Conservation (phyloP, 2,797 vertebrate species). For the Cyclura pinguis region DNA sequence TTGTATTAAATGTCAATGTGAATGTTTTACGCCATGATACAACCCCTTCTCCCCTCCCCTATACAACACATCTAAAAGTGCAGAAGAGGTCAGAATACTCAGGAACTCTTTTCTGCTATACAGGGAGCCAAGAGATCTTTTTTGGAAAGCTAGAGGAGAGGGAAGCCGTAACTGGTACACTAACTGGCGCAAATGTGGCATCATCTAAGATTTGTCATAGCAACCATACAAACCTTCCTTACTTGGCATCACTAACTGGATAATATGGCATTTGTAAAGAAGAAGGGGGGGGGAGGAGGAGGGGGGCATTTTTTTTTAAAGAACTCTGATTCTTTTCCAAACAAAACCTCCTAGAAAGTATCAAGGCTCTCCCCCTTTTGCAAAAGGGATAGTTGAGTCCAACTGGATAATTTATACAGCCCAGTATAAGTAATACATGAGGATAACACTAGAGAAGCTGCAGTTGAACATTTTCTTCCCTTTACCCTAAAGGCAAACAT, state of each 20-base stretch:
- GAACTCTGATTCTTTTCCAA: background rate
- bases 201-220: constrained; percentile 62
- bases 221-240: constrained; percentile 53
- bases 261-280: background rate
- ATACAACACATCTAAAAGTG: background rate
- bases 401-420: accelerated
- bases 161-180: background rate
- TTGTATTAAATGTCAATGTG: constrained; percentile 53
- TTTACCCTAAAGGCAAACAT: constrained; percentile 9
- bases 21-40: constrained; percentile 4
- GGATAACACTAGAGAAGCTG: background rate
- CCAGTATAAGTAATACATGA: background rate
- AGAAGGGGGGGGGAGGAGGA: background rate
- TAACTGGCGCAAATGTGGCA: constrained; percentile 27
- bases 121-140: background rate
- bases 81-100: background rate
- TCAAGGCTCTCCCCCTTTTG: background rate
- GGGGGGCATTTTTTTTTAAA: constrained; percentile 29
- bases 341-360: background rate
- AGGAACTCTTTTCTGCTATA: background rate
- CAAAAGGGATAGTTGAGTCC: background rate
- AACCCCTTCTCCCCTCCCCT: background rate
- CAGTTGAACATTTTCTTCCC: background rate
- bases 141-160: background rate
- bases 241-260: constrained; percentile 50